phyloP scores from a whole-genome alignment of 2,797 vertebrate genomes.

The Characodon lateralis region DNA sequence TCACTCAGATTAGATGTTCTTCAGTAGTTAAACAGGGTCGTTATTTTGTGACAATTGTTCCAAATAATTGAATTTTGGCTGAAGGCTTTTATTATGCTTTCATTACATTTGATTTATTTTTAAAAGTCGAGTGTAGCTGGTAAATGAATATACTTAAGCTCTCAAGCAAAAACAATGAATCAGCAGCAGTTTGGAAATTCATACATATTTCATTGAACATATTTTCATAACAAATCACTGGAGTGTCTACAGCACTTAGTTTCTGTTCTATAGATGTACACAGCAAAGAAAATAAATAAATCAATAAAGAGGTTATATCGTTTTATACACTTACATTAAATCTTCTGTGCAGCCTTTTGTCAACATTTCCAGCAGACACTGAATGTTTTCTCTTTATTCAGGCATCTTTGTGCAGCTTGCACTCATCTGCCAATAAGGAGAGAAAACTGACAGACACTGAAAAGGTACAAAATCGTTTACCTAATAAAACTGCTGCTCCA shows the following conservation, averaged over 20 bases:
- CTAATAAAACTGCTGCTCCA: background rate
- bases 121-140: background rate
- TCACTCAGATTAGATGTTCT: background rate
- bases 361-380: background rate
- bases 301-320: background rate
- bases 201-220: background rate
- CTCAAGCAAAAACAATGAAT: background rate
- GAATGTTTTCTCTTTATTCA: conserved; percentile 48
- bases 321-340: background rate
- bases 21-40: background rate
- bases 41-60: background rate
- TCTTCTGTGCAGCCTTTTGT: background rate
- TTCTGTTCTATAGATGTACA: background rate
- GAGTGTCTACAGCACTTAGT: background rate
- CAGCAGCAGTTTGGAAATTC: background rate
- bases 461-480: conserved; percentile 42
- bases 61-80: background rate
- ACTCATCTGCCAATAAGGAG: conserved; percentile 31
- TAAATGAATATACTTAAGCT: background rate
- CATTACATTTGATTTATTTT: background rate
- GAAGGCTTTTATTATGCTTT: background rate
- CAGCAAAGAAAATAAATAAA: background rate
- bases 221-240: background rate
- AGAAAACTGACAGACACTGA: conserved; percentile 51
- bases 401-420: conserved; percentile 70